phyloP scores from a whole-genome alignment of 2,888 invertebrate genomes.

The Coenonympha arcania region DNA sequence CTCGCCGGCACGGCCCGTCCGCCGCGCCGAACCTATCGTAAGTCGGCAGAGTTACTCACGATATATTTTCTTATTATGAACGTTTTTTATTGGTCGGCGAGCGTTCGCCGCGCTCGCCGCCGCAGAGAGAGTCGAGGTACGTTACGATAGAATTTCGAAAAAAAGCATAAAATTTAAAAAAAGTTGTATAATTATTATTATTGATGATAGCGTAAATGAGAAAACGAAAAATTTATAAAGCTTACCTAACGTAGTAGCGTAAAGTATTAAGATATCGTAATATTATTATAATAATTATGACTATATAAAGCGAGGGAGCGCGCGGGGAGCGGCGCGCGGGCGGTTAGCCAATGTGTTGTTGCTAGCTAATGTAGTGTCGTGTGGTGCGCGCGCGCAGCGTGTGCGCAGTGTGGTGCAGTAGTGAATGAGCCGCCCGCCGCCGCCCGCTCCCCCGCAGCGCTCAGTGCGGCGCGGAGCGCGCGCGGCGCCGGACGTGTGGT shows the following conservation, averaged over 20 bases:
- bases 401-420: background rate
- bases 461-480: conserved; percentile 12
- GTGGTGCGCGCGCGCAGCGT: conserved; percentile 19
- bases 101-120: conserved; percentile 60
- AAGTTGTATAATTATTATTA: conserved; percentile 74
- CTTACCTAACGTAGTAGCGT: conserved; percentile 74
- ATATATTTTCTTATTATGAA: conserved; percentile 79
- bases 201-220: conserved; percentile 72
- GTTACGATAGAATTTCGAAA: conserved; percentile 74
- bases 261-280: conserved; percentile 73
- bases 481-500: conserved; percentile 29
- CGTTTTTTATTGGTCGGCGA: conserved; percentile 77
- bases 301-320: conserved; percentile 56
- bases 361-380: conserved; percentile 37
- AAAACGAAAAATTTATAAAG: conserved; percentile 73
- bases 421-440: background rate
- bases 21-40: conserved; percentile 72
- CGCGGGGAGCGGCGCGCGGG: conserved; percentile 45
- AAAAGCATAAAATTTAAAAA: conserved; percentile 73
- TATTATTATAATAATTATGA: conserved; percentile 47
- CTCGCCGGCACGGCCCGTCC: conserved; percentile 74
- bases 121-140: conserved; percentile 70
- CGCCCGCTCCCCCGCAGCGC: conserved; percentile 8
- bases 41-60: conserved; percentile 75
- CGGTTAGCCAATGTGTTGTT: conserved; percentile 47